phyloP scores from a whole-genome alignment of 1,140 invertebrate genomes.

The Bombus breviceps region DNA sequence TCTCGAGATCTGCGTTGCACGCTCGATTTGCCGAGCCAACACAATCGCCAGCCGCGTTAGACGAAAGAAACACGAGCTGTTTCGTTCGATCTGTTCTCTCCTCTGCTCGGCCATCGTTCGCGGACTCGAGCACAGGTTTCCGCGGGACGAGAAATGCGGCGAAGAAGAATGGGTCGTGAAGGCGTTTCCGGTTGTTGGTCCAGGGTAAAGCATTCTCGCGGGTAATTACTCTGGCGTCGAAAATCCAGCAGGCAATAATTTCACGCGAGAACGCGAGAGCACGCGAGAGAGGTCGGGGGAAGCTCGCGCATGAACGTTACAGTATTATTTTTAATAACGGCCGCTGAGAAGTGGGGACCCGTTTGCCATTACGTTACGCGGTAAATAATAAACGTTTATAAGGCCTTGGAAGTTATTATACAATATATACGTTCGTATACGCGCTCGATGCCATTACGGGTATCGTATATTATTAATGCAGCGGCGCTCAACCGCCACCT shows the following conservation, averaged over 20 bases:
- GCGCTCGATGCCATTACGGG: constrained; percentile 81
- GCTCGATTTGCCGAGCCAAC: too few relatives aligned
- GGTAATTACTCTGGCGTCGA: constrained; percentile 48
- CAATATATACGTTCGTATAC: constrained; percentile 82
- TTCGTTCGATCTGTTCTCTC: too few relatives aligned
- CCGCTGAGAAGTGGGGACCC: constrained; percentile 73
- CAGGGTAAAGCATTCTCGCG: not conserved
- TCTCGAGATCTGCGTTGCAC: not conserved
- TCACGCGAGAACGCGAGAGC: constrained; percentile 35
- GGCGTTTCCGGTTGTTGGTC: not conserved
- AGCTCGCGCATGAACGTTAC: constrained; percentile 50
- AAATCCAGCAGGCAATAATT: constrained; percentile 58
- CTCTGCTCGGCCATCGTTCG: too few relatives aligned
- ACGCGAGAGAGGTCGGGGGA: not conserved
- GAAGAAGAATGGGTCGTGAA: too few relatives aligned
- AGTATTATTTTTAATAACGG: constrained; percentile 68
- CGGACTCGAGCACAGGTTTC: too few relatives aligned
- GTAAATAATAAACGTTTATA: constrained; percentile 83
- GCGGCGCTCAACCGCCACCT: constrained; percentile 78
- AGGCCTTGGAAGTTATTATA: constrained; percentile 83
- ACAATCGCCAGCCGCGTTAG: too few relatives aligned
- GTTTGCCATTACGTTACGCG: constrained; percentile 81
- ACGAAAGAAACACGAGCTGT: too few relatives aligned
- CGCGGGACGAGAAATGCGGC: too few relatives aligned
- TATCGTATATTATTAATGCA: constrained; percentile 83